Evolutionary conservation across 1,140 invertebrate genomes (phyloP).

Genomic region (Danaus plexippus): DNA sequence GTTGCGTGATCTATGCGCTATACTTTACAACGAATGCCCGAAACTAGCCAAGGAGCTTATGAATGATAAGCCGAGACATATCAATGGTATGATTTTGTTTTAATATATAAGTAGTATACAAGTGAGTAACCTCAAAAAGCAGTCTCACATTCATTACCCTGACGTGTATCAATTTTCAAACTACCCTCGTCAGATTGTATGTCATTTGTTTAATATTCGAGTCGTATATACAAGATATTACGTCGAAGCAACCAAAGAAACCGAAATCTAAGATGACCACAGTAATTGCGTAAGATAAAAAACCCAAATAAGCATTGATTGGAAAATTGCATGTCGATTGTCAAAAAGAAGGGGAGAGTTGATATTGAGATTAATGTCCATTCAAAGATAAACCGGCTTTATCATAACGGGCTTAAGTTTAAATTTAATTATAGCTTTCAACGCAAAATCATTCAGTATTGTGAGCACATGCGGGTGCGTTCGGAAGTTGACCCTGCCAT

Average conservation of each 20-base stretch:
- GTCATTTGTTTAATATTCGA: constrained; percentile 1
- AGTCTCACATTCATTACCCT: too few relatives aligned
- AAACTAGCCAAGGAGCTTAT: constrained; percentile 63
- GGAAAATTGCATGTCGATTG: constrained; percentile 60
- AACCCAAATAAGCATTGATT: constrained; percentile 46
- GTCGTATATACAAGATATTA: too few relatives aligned
- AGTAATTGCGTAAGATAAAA: constrained; percentile 31
- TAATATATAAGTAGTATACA: not conserved
- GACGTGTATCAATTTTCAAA: too few relatives aligned
- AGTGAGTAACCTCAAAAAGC: too few relatives aligned
- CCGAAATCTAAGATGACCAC: too few relatives aligned
- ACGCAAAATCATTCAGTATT: constrained; percentile 30
- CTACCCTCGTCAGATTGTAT: too few relatives aligned
- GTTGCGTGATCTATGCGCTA: constrained; percentile 63
- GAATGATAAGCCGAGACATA: constrained; percentile 59
- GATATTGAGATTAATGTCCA: constrained; percentile 30
- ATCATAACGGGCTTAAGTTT: constrained; percentile 26
- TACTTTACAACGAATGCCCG: constrained; percentile 65
- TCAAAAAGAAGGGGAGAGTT: constrained; percentile 49
- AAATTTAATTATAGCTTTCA: constrained; percentile 21
- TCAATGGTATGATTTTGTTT: constrained; percentile 47
- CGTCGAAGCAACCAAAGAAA: too few relatives aligned
- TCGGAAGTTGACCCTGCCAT: constrained; percentile 41
- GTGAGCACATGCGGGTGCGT: constrained; percentile 33
- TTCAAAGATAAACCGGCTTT: constrained; percentile 30